phyloP scores from a whole-genome alignment of 2,888 invertebrate species.

The Dryadula phaetusa region DNA sequence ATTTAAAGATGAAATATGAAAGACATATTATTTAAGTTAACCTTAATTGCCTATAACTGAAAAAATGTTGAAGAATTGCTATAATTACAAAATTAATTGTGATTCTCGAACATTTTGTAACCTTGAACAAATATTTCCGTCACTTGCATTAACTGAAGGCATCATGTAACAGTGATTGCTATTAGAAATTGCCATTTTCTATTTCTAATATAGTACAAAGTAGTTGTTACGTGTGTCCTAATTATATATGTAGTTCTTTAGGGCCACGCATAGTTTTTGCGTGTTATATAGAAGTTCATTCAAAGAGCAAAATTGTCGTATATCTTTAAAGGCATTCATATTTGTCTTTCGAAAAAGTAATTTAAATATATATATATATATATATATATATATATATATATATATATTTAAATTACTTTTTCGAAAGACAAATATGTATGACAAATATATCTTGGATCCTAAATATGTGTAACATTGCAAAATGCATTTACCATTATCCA shows the following conservation, averaged over 20 bases:
- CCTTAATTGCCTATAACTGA: constrained; percentile 26
- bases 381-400: too few species aligned
- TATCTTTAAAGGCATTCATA: not conserved
- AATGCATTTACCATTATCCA: too few species aligned
- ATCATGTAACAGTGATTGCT: constrained; percentile 42
- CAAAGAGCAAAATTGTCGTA: not conserved
- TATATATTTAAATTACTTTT: too few species aligned
- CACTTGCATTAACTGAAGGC: constrained; percentile 43
- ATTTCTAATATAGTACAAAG: constrained; percentile 27
- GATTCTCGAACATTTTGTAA: constrained; percentile 44
- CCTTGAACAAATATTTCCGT: constrained; percentile 51
- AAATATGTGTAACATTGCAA: too few species aligned
- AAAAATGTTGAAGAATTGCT: constrained; percentile 44
- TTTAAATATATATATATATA: too few species aligned
- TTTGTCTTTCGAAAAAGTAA: too few species aligned
- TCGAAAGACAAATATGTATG: too few species aligned
- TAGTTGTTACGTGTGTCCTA: not conserved
- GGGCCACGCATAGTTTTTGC: not conserved
- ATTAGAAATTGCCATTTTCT: constrained; percentile 40
- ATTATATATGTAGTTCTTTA: not conserved
- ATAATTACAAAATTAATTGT: constrained; percentile 44
- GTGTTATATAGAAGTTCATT: not conserved
- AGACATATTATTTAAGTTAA: not conserved
- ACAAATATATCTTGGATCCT: too few species aligned
- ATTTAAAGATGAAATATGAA: not conserved